Evolutionary conservation across 2,113 vertebrate species (phyloP).

Genomic region (Phyllopteryx taeniolatus): DNA sequence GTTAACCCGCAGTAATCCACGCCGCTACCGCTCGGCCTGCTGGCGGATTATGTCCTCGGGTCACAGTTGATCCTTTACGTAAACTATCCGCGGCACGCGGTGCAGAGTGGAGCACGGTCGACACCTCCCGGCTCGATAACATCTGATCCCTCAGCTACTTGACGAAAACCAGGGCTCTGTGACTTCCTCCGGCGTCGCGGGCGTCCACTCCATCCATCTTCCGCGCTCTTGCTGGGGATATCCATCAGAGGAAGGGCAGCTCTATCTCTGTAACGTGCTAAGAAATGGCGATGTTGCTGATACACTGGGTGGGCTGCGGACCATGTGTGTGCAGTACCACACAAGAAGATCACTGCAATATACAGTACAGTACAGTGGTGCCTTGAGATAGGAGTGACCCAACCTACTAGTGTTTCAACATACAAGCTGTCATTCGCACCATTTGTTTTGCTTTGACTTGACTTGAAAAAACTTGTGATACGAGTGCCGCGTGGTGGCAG

Average conservation of each 20-base stretch:
- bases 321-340: conserved; percentile 15
- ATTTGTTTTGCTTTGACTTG: no score
- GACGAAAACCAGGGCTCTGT: conserved; percentile 65
- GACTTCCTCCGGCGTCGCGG: conserved; percentile 50
- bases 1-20: conserved; percentile 66
- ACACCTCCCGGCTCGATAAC: conserved; percentile 69
- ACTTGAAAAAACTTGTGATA: no score
- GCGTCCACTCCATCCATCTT: conserved; percentile 60
- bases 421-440: background rate
- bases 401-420: no score
- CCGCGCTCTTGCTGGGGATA: conserved; percentile 49
- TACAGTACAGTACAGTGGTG: background rate
- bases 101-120: conserved; percentile 33
- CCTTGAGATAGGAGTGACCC: no score
- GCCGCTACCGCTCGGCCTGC: conserved; percentile 47
- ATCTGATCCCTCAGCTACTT: conserved; percentile 67
- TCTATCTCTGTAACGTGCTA: conserved; percentile 55
- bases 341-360: conserved; percentile 15
- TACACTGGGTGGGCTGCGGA: conserved; percentile 16
- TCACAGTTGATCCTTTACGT: conserved; percentile 71
- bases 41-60: conserved; percentile 68
- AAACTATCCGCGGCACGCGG: conserved; percentile 47
- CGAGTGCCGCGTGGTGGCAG: no score
- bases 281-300: conserved; percentile 45
- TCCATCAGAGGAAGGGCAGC: conserved; percentile 60